Conservation (phyloP, 2,113 vertebrate genomes). For the Petaurus breviceps region DNA sequence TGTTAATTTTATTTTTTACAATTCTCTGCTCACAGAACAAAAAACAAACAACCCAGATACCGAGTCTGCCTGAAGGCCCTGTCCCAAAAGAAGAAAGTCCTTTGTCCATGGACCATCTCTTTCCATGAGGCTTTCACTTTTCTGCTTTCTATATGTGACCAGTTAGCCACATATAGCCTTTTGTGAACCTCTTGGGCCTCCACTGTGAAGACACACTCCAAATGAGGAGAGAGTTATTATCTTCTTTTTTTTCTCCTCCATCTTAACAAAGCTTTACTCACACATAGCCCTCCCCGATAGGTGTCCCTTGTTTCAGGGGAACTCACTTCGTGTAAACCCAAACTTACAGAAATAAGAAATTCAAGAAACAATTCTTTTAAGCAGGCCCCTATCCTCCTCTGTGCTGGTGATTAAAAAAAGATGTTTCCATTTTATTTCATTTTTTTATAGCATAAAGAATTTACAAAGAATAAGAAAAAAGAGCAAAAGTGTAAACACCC, state of each 20-base stretch:
- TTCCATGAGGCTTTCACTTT: not conserved
- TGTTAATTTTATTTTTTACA: constrained; percentile 72
- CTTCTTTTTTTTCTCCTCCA: not conserved
- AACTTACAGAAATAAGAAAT: not conserved
- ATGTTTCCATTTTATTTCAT: not conserved
- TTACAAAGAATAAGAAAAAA: not conserved
- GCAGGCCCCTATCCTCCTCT: not conserved
- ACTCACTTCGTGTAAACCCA: not conserved
- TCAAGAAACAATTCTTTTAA: not conserved
- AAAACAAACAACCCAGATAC: constrained; percentile 57
- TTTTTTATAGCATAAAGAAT: not conserved
- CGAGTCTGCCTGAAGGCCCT: constrained; percentile 65
- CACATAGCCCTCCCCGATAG: not conserved
- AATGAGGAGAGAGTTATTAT: not conserved
- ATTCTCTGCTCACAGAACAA: constrained; percentile 81
- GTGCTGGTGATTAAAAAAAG: not conserved
- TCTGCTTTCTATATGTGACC: not conserved
- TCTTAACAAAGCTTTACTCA: not conserved
- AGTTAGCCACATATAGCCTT: not conserved
- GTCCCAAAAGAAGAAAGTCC: constrained; percentile 76
- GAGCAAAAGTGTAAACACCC: not conserved
- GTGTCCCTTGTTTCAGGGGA: not conserved
- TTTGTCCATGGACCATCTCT: constrained; percentile 81
- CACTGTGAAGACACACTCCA: not conserved
- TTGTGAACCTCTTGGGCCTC: not conserved